Conservation (phyloP, 2,113 vertebrate species). For the Urocynchramus pylzowi region DNA sequence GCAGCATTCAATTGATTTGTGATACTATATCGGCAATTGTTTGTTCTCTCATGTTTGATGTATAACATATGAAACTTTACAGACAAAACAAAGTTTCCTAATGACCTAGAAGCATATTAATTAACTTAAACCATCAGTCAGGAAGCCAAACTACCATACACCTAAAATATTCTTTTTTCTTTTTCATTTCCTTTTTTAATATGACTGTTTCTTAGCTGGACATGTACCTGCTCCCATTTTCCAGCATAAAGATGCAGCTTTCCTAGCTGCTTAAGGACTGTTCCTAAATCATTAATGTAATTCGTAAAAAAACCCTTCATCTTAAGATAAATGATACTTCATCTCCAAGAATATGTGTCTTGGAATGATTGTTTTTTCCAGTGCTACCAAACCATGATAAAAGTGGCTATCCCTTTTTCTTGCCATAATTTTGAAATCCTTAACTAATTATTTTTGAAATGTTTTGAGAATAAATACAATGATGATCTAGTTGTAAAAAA, state of each 20-base stretch:
- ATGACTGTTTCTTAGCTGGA: neutral
- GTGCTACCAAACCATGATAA: neutral
- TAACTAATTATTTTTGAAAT: neutral
- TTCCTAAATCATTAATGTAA: neutral
- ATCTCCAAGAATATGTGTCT: neutral
- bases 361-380: neutral
- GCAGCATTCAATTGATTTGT: neutral
- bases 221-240: neutral
- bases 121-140: neutral
- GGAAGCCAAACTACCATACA: neutral
- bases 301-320: neutral
- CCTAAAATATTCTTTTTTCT: neutral
- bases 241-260: neutral
- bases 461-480: neutral
- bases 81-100: neutral
- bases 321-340: neutral
- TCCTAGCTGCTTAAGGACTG: neutral
- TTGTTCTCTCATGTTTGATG: neutral
- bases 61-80: neutral
- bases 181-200: neutral
- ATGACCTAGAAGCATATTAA: neutral
- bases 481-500: neutral
- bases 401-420: neutral
- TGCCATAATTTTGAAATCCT: neutral
- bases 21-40: neutral